Evolutionary conservation across 2,888 invertebrate genomes (phyloP), one percentile per base, ranked within the genome.

Genomic region (Agrotis exclamationis): DNA sequence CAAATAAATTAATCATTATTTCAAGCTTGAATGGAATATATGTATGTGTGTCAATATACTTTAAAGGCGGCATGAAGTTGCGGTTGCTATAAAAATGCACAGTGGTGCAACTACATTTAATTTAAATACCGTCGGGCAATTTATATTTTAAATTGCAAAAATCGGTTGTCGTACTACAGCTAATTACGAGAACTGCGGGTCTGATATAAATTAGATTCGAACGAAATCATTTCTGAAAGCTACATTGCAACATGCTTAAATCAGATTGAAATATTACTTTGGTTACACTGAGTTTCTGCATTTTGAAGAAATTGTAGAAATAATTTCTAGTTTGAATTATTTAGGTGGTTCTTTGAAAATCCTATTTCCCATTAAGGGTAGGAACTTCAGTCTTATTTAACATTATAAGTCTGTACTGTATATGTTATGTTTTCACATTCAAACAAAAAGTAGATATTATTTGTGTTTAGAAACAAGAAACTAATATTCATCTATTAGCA

Each of bases 121-220:
- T 76, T 60, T 65, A 59, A 76, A 56, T 56, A 65, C 28, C 22
- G 47, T 22, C 2, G 0, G 9, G 6, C 24, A 56, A 79, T 58
- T 79, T 74, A 58, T 79, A 74, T 64, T 75, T 64, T 39, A 74
- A 79, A 75, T 79, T 74, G 58, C 79, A 74, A 79, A 75, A 79
- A 64, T 73, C 45, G 64, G 9, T 1, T 20, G 16, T 53, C 48
- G 33, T 58, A 56, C 33, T 20, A 53, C 24, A 39, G 20, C 66
- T 75, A 75, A 75, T 75, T 75, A 74, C 24, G 24, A 74, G 44
- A 64, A 53, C 22, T 63, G 64, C 74, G 64, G 33, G 57, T 39
- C 74, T 44, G 74, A 79, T 79, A 74, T 53, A 58, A 79, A 79
- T 75, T 79, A 58, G 53, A 79, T 58, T 59, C 53, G 24, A 74